A percentile compares a stretch with the other conserved stretches of the same genome.
Conservation (phyloP, 2,113 vertebrate species). For the Eretmochelys imbricata region DNA sequence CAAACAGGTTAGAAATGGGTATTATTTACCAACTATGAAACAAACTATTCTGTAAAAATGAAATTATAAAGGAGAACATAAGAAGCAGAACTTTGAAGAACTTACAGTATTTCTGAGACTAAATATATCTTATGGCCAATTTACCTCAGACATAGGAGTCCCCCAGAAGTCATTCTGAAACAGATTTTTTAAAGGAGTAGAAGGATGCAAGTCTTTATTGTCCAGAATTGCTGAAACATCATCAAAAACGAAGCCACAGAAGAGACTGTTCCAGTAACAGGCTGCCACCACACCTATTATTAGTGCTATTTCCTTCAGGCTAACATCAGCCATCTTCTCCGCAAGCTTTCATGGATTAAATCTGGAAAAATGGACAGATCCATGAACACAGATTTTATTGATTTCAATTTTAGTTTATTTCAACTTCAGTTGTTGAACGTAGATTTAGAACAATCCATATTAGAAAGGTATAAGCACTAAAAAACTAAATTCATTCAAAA, state of each 20-base stretch:
- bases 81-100: neutral
- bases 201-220: slow-evolving; percentile 96
- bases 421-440: neutral
- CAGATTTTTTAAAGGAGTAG: slow-evolving; percentile 92
- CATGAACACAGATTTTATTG: neutral
- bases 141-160: slow-evolving; percentile 97
- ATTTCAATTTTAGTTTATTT: neutral
- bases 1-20: neutral
- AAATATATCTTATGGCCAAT: neutral
- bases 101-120: neutral
- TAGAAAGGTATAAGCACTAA: neutral
- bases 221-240: slow-evolving; percentile 98
- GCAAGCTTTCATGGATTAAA: slow-evolving; percentile 76
- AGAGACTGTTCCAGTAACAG: slow-evolving; percentile 98
- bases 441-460: neutral
- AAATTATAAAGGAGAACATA: neutral
- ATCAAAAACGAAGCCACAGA: slow-evolving; percentile 97
- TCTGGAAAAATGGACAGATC: slow-evolving; percentile 18
- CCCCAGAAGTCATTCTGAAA: slow-evolving; percentile 99
- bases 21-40: neutral
- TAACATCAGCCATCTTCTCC: slow-evolving; percentile 89
- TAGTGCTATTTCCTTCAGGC: slow-evolving; percentile 89
- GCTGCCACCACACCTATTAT: slow-evolving; percentile 88
- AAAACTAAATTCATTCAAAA: neutral
- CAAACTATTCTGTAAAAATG: neutral